Conservation (phyloP, 2,113 vertebrate genomes). For the Anhinga anhinga region DNA sequence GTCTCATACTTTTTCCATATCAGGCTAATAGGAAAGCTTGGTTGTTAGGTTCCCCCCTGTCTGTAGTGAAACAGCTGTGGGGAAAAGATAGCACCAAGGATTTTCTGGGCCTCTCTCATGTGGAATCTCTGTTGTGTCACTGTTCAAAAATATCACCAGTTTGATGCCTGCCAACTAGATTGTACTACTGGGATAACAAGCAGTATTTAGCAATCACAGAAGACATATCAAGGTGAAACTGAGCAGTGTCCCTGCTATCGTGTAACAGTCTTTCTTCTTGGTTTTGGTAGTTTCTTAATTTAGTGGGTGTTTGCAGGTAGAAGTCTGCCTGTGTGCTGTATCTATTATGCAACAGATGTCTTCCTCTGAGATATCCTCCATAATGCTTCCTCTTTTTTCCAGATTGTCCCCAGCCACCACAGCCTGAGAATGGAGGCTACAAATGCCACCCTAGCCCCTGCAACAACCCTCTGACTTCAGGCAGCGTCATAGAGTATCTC, state of each 20-base stretch:
- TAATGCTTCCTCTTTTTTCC: neutral
- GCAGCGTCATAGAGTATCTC: slow-evolving; percentile 95
- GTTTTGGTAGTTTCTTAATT: neutral
- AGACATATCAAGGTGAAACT: neutral
- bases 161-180: neutral
- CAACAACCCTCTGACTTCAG: slow-evolving; percentile 81
- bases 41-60: neutral
- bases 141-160: neutral
- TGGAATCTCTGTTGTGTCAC: neutral
- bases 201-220: neutral
- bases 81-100: neutral
- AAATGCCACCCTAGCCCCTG: slow-evolving; percentile 93
- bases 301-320: neutral
- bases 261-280: neutral
- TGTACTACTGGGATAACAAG: neutral
- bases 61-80: neutral
- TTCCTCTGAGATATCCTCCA: neutral
- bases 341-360: neutral
- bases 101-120: neutral
- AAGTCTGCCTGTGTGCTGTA: neutral
- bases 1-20: neutral
- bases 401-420: slow-evolving; percentile 91
- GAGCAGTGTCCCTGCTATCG: neutral
- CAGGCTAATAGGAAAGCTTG: neutral
- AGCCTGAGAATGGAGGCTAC: slow-evolving; percentile 95